Evolutionary conservation across 2,113 vertebrate genomes (phyloP).

Genomic region (Otis tarda): DNA sequence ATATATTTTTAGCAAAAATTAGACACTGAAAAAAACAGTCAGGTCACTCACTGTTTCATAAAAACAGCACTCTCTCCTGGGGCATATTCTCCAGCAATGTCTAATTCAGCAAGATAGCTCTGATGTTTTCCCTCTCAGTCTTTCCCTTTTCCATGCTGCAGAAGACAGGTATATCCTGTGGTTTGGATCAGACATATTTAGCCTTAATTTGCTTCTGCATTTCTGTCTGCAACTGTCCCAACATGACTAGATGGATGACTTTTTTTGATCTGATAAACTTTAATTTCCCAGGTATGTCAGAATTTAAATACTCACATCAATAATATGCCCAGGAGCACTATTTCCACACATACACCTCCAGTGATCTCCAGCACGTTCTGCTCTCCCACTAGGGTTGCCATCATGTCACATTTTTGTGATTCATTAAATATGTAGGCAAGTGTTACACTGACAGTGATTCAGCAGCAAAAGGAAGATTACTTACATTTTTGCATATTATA

Average conservation of each 20-base stretch:
- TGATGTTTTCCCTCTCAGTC: not conserved
- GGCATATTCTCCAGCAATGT: not conserved
- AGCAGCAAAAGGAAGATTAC: not conserved
- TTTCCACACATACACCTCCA: not conserved
- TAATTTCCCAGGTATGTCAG: not conserved
- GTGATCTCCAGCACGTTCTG: not conserved
- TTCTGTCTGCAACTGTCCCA: not conserved
- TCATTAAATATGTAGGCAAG: not conserved
- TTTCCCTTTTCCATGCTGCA: not conserved
- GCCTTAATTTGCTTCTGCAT: not conserved
- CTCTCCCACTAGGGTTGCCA: not conserved
- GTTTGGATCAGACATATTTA: not conserved
- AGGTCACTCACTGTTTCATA: not conserved
- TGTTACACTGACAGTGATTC: not conserved
- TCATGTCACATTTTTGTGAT: not conserved
- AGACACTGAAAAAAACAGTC: not conserved
- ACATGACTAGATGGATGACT: not conserved
- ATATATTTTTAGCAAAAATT: not conserved
- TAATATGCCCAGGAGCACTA: not conserved
- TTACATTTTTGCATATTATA: not conserved
- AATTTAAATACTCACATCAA: not conserved
- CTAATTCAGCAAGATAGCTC: not conserved
- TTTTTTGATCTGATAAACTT: not conserved
- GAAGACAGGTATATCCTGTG: not conserved
- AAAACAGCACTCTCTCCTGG: fast-evolving